A percentile compares a stretch with the other conserved stretches of the same genome.
phyloP scores from a whole-genome alignment of 2,888 invertebrate species.

The Argyresthia albistria region DNA sequence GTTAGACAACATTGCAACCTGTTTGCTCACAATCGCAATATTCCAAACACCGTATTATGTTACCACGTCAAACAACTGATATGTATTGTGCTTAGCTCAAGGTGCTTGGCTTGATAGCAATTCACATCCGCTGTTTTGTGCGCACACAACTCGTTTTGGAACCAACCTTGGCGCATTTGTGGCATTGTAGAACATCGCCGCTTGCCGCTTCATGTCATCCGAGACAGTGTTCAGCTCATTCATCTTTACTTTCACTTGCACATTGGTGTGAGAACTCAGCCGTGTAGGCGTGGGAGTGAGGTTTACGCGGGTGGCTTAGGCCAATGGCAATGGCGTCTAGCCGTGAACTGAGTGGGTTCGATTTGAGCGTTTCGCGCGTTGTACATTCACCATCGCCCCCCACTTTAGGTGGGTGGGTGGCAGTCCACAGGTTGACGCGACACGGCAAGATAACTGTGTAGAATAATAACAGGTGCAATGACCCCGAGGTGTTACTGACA shows the following conservation, averaged over 20 bases:
- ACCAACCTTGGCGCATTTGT: slow-evolving; percentile 17
- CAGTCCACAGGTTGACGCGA: too few relatives aligned
- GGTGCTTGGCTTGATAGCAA: background rate
- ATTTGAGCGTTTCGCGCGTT: too few relatives aligned
- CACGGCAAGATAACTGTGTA: too few relatives aligned
- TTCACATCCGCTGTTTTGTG: background rate
- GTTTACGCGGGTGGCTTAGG: slow-evolving; percentile 12
- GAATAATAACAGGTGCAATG: too few relatives aligned
- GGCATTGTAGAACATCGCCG: slow-evolving; percentile 62
- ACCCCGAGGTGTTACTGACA: too few relatives aligned
- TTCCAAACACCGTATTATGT: too few relatives aligned
- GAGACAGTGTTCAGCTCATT: slow-evolving; percentile 20
- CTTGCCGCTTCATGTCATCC: slow-evolving; percentile 58
- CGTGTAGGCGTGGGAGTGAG: slow-evolving; percentile 13
- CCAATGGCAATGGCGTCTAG: slow-evolving; percentile 58
- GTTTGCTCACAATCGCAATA: too few relatives aligned
- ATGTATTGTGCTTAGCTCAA: too few relatives aligned
- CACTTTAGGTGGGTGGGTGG: too few relatives aligned
- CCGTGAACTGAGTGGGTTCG: slow-evolving; percentile 21
- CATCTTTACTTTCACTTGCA: slow-evolving; percentile 2
- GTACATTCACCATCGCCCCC: too few relatives aligned
- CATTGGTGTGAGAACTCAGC: background rate
- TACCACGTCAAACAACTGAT: too few relatives aligned
- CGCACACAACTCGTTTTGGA: background rate
- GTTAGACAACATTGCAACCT: too few relatives aligned